Conservation (phyloP, 2,797 vertebrate genomes). For the Aselliscus stoliczkanus region DNA sequence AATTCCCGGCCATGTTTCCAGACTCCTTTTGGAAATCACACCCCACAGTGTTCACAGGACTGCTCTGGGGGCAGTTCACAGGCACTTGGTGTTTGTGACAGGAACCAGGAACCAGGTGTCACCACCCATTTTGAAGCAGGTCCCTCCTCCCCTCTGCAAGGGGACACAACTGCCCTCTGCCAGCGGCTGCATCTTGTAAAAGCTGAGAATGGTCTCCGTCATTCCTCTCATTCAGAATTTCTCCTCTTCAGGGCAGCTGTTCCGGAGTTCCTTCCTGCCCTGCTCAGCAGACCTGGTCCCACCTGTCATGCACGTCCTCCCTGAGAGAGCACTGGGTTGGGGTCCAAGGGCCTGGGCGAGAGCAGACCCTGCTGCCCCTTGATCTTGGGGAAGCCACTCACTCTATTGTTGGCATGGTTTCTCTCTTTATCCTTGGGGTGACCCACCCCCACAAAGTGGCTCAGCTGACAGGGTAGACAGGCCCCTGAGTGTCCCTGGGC, state of each 20-base stretch:
- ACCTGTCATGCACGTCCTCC: neutral
- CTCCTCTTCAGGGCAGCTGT: neutral
- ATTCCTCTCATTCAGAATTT: neutral
- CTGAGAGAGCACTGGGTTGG: neutral
- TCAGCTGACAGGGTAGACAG: neutral
- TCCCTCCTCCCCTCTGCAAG: neutral
- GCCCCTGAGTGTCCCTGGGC: neutral
- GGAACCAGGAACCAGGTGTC: neutral
- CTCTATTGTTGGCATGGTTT: neutral
- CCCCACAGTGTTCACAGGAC: neutral
- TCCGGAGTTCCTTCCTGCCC: neutral
- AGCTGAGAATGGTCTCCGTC: neutral
- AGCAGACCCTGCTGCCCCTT: neutral
- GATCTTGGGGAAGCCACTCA: neutral
- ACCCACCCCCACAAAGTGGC: neutral
- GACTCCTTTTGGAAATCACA: neutral
- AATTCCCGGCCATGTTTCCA: neutral
- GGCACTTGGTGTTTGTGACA: neutral
- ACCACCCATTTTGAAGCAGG: neutral
- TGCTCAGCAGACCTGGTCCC: neutral
- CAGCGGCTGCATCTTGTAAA: neutral
- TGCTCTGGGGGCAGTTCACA: neutral
- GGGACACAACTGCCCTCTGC: neutral
- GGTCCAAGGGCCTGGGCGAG: neutral
- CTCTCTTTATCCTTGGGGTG: rapidly evolving